Conservation (phyloP, 1,140 invertebrate species). For the Drosophila ironensis region DNA sequence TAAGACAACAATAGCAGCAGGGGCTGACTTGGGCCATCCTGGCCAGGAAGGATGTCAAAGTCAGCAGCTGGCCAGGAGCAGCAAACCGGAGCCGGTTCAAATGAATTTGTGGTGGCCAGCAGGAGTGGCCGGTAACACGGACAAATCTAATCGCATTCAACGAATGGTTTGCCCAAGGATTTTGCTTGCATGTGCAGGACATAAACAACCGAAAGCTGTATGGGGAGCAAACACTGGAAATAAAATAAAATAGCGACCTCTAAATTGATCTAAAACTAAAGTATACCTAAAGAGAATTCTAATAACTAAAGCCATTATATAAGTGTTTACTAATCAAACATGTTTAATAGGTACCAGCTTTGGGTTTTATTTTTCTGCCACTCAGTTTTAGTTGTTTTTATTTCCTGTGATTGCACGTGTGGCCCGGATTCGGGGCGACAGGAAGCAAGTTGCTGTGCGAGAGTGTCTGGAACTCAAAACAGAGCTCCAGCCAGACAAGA, state of each 20-base stretch:
- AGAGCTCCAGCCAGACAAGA: constrained; percentile 54
- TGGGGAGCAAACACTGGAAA: constrained; percentile 10
- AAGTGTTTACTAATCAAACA: no score
- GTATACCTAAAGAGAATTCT: no score
- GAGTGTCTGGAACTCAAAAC: constrained; percentile 46
- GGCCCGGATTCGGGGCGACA: neutral
- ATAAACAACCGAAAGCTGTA: constrained; percentile 36
- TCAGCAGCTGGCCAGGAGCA: constrained; percentile 32
- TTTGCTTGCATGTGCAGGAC: constrained; percentile 37
- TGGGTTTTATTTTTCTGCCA: no score
- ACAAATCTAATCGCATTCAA: constrained; percentile 45
- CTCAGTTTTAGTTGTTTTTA: neutral
- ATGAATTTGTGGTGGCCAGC: constrained; percentile 44
- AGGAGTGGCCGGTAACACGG: constrained; percentile 1
- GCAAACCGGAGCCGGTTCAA: constrained; percentile 22
- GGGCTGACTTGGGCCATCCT: constrained; percentile 2
- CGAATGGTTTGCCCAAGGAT: constrained; percentile 35
- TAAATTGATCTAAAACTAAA: no score
- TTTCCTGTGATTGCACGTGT: constrained; percentile 17
- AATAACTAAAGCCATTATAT: no score
- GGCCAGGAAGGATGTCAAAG: constrained; percentile 38
- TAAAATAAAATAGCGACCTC: neutral
- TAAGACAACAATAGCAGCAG: constrained; percentile 71
- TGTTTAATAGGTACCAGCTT: no score
- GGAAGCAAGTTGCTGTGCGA: constrained; percentile 53